phyloP scores from a whole-genome alignment of 2,888 invertebrate species.

The Agapostemon virescens region DNA sequence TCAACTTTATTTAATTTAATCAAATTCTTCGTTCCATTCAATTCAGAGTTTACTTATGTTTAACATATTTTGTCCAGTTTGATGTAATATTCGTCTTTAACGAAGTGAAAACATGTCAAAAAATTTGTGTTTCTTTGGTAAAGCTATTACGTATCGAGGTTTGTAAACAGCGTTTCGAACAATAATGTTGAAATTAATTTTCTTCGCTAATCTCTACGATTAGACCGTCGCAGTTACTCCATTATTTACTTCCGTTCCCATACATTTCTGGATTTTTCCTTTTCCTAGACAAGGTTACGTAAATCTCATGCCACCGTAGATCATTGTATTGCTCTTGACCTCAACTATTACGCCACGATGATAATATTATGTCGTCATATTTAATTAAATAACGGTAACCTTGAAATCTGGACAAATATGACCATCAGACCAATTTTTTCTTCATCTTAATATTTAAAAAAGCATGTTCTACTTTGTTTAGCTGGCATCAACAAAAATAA shows the following conservation, averaged over 20 bases:
- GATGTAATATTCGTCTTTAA: background rate
- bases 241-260: background rate
- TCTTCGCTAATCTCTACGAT: background rate
- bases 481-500: background rate
- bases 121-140: background rate
- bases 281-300: conserved; percentile 1
- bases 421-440: background rate
- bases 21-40: no score
- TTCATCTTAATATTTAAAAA: background rate
- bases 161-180: background rate
- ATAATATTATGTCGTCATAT: background rate
- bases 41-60: background rate
- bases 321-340: conserved; percentile 2
- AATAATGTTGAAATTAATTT: background rate
- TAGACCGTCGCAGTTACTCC: background rate
- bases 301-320: background rate
- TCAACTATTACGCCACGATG: conserved; percentile 4
- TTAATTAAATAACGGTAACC: background rate
- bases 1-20: no score
- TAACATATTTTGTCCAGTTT: no score
- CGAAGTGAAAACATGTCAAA: background rate
- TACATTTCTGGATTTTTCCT: background rate
- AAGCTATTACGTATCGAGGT: background rate
- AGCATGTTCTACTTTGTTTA: no score
- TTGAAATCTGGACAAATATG: background rate